Evolutionary conservation across 2,888 invertebrate genomes (phyloP).

Genomic region (Meandrusa payeni): DNA sequence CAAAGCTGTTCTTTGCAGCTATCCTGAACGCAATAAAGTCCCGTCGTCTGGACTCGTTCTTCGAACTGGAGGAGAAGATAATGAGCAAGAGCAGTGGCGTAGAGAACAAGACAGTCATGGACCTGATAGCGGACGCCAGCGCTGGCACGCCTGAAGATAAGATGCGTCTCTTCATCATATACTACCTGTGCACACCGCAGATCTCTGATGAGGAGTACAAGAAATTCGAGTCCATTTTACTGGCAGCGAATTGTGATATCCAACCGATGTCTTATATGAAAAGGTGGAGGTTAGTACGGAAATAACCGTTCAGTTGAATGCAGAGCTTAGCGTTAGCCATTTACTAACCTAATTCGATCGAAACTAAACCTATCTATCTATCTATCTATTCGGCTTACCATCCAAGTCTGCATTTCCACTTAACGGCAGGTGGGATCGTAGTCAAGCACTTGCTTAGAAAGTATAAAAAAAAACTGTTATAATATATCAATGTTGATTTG

Average conservation of each 20-base stretch:
- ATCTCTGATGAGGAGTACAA: constrained; percentile 91
- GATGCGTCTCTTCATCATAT: constrained; percentile 94
- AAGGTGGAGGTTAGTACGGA: constrained; percentile 93
- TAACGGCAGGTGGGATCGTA: too few relatives aligned
- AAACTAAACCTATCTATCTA: too few relatives aligned
- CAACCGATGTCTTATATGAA: constrained; percentile 93
- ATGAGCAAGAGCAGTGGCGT: constrained; percentile 91
- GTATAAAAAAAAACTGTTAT: too few relatives aligned
- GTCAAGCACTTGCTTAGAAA: too few relatives aligned
- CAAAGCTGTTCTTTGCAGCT: too few relatives aligned
- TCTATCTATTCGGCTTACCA: too few relatives aligned
- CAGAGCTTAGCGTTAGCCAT: too few relatives aligned
- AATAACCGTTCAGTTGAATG: too few relatives aligned
- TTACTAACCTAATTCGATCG: too few relatives aligned
- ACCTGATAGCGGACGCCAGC: constrained; percentile 91
- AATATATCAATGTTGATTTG: too few relatives aligned
- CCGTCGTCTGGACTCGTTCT: constrained; percentile 95
- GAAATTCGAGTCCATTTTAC: constrained; percentile 89
- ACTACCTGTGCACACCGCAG: constrained; percentile 91
- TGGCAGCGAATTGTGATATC: constrained; percentile 91
- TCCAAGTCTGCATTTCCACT: too few relatives aligned
- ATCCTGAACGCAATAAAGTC: constrained; percentile 92
- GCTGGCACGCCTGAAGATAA: constrained; percentile 96
- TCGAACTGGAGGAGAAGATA: constrained; percentile 98
- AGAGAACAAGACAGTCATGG: constrained; percentile 91